Conservation (phyloP, 2,113 vertebrate genomes). For the Edolisoma coerulescens region DNA sequence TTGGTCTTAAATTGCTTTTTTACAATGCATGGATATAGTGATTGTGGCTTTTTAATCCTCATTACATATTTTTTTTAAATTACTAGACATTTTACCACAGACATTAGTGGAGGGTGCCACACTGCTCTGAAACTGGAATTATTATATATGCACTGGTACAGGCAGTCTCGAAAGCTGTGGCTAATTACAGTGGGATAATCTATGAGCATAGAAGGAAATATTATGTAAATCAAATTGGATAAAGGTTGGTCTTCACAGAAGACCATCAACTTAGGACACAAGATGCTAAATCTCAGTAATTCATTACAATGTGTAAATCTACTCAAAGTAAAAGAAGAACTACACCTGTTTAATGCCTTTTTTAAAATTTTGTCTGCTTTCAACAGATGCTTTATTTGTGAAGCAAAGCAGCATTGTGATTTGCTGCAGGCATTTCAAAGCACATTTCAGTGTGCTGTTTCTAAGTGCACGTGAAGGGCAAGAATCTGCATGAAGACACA, state of each 20-base stretch:
- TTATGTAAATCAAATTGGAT: background rate
- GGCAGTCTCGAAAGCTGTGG: background rate
- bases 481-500: background rate
- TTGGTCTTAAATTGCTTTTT: background rate
- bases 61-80: background rate
- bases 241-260: background rate
- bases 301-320: background rate
- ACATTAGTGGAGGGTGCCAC: background rate
- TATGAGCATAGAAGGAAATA: background rate
- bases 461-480: background rate
- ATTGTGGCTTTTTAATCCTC: background rate
- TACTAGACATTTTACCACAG: background rate
- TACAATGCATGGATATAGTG: background rate
- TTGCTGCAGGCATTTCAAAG: background rate
- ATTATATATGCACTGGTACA: background rate
- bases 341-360: background rate
- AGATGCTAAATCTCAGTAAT: background rate
- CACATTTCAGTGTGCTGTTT: background rate
- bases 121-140: background rate
- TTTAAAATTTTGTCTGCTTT: background rate
- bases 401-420: background rate
- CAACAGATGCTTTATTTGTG: background rate
- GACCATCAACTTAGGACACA: background rate
- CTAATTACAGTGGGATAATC: background rate
- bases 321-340: background rate